These are phyloP conservation scores for Callipepla squamata DNA, from an alignment of 2,113 vertebrate species.

Conservation along the genomic window DNA sequence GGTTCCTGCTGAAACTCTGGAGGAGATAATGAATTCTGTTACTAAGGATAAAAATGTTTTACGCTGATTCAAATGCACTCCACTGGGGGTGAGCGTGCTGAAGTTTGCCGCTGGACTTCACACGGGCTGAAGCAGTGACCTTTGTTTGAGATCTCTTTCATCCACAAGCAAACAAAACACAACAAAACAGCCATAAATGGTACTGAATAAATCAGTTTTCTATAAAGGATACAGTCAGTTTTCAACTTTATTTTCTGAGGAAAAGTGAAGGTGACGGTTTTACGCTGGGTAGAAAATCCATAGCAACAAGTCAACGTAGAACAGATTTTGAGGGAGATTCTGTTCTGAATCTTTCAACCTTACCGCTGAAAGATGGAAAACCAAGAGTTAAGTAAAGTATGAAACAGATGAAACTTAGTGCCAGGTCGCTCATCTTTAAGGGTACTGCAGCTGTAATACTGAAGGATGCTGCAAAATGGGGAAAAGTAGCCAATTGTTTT, in stretches of 20 bases:
- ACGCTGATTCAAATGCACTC: neutral
- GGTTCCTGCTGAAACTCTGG: neutral
- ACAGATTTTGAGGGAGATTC: neutral
- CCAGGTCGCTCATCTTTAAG: no score
- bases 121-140: neutral
- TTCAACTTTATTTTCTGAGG: neutral
- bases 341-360: neutral
- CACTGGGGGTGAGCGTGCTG: neutral
- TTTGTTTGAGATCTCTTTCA: neutral
- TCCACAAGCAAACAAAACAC: neutral
- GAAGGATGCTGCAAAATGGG: no score
- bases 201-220: neutral
- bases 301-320: neutral
- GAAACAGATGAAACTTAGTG: neutral
- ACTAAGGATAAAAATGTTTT: neutral
- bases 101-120: neutral
- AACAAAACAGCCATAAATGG: neutral
- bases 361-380: neutral
- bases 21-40: neutral
- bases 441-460: no score
- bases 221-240: neutral
- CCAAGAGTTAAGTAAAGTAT: neutral
- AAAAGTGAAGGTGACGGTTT: neutral
- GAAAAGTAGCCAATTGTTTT: no score
- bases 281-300: neutral